These are phyloP conservation scores for Cynoglossus semilaevis DNA, from an alignment of 2,113 vertebrate species.

Conservation along the genomic window DNA sequence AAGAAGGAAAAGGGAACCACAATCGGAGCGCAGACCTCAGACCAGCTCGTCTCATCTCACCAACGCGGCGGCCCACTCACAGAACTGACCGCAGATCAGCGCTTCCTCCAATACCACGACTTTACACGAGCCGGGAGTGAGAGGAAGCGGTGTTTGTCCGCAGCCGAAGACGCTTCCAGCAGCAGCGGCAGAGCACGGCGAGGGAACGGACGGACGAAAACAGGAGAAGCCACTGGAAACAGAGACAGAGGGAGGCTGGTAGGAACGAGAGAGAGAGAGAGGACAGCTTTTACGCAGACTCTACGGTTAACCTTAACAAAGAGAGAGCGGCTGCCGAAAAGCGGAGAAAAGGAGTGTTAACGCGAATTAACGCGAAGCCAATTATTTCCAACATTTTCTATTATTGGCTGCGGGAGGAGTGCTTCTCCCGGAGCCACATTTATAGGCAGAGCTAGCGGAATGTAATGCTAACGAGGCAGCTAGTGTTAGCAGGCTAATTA, in stretches of 20 bases:
- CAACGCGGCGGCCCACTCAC: neutral
- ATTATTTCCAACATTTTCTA: slow-evolving; percentile 63
- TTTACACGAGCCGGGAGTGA: slow-evolving; percentile 46
- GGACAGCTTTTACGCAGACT: neutral
- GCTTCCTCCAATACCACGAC: slow-evolving; percentile 7
- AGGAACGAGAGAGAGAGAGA: slow-evolving; percentile 15
- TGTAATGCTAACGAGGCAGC: slow-evolving; percentile 72
- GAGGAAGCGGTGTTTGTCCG: slow-evolving; percentile 60
- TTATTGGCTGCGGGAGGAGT: slow-evolving; percentile 39
- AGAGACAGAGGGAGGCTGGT: slow-evolving; percentile 17
- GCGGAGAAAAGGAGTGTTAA: slow-evolving; percentile 10
- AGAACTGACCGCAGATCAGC: slow-evolving; percentile 65
- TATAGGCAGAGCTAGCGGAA: slow-evolving; percentile 69
- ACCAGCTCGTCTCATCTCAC: slow-evolving; percentile 39
- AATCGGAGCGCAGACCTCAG: slow-evolving; percentile 53
- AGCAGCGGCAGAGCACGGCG: slow-evolving; percentile 31
- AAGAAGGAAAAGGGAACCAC: slow-evolving; percentile 21
- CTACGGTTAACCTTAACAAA: neutral
- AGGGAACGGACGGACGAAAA: slow-evolving; percentile 43
- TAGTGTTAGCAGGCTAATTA: slow-evolving; percentile 69
- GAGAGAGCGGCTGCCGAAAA: neutral
- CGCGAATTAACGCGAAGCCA: slow-evolving; percentile 24
- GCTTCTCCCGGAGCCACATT: slow-evolving; percentile 54
- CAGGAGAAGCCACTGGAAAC: neutral
- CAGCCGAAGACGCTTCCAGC: slow-evolving; percentile 59